A percentile compares a stretch with the other conserved stretches of the same genome.
Conservation (phyloP, 2,797 vertebrate genomes). For the Schizothorax lantsangensis region DNA sequence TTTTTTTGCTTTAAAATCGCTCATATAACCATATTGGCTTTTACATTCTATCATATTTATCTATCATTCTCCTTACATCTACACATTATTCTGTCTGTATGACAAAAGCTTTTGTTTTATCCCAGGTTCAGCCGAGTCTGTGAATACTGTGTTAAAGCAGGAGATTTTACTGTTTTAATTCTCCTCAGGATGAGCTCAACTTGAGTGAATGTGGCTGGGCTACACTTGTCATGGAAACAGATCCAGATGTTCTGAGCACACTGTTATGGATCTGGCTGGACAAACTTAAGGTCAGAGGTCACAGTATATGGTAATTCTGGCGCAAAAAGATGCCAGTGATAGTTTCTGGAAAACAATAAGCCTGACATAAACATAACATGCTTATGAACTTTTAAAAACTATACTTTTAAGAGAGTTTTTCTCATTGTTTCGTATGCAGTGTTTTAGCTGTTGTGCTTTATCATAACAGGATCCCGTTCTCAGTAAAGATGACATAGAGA, state of each 20-base stretch:
- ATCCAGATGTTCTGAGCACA: conserved; percentile 78
- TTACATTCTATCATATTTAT: neutral
- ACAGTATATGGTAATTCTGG: neutral
- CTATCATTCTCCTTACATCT: neutral
- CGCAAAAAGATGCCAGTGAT: neutral
- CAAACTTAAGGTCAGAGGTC: conserved; percentile 76
- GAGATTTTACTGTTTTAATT: neutral
- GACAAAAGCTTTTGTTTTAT: neutral
- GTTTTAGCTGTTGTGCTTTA: conserved; percentile 14
- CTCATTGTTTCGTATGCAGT: neutral
- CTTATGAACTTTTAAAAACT: neutral
- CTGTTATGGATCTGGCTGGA: conserved; percentile 85
- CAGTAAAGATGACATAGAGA: conserved; percentile 70
- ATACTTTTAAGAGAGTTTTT: neutral
- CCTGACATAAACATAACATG: neutral
- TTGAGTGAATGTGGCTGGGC: conserved; percentile 81
- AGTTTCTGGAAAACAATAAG: neutral
- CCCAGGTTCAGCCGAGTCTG: too few species aligned
- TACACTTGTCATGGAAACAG: conserved; percentile 76
- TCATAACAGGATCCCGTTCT: conserved; percentile 78
- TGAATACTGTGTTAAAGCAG: neutral
- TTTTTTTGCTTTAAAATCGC: neutral
- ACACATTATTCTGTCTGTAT: neutral
- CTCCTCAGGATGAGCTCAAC: conserved; percentile 80
- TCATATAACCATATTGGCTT: neutral